phyloP scores from a whole-genome alignment of 92 coral and sea anemone genomes.

The Montipora capitata region DNA sequence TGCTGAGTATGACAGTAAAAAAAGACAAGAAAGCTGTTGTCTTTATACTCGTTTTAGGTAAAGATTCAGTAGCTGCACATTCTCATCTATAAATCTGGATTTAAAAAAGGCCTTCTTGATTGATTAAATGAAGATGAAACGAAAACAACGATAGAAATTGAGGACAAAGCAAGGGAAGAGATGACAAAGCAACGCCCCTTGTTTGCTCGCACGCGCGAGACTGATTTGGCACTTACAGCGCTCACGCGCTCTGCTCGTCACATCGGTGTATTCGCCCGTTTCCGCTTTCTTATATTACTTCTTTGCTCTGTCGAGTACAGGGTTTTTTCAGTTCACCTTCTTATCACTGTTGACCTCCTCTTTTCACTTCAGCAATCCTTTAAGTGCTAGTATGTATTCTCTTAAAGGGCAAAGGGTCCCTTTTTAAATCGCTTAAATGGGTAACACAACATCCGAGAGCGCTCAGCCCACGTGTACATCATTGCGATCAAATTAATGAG shows the following conservation, averaged over 20 bases:
- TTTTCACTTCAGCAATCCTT: constrained; percentile 27
- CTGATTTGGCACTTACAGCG: background rate
- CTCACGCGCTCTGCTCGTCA: background rate
- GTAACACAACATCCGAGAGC: constrained; percentile 21
- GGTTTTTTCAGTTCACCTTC: constrained; percentile 17
- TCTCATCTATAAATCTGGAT: no score
- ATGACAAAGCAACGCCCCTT: no score
- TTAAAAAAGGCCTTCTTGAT: no score
- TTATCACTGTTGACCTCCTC: constrained; percentile 29
- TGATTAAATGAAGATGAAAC: no score
- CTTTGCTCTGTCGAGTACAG: background rate
- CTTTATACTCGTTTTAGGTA: no score
- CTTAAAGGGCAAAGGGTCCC: constrained; percentile 21
- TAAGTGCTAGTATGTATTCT: constrained; percentile 9
- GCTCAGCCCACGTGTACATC: constrained; percentile 29
- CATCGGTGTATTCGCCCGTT: background rate
- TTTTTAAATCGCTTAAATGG: constrained; percentile 4
- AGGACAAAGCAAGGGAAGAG: no score
- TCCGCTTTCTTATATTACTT: background rate
- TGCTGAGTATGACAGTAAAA: no score
- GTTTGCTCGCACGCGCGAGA: background rate
- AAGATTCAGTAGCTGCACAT: no score
- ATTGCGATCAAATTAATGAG: background rate
- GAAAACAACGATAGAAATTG: no score
- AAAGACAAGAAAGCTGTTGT: no score